phyloP scores from a whole-genome alignment of 2,113 vertebrate genomes.

The Colaptes auratus region DNA sequence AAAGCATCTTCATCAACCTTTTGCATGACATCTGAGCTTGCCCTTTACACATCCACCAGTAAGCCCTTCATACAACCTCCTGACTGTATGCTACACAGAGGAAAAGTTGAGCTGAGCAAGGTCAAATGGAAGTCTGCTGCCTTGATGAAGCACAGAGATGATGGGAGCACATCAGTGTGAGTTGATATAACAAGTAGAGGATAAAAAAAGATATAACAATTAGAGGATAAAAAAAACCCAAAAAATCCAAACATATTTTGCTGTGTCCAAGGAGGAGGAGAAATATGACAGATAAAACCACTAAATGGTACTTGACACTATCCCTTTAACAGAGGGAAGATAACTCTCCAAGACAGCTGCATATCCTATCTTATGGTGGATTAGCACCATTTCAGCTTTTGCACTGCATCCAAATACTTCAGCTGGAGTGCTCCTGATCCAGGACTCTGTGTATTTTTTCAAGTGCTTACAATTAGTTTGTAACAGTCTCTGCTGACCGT shows the following conservation, averaged over 20 bases:
- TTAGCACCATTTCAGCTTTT: neutral
- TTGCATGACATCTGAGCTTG: constrained; percentile 9
- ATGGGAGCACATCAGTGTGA: neutral
- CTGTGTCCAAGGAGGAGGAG: neutral
- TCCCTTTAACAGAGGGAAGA: neutral
- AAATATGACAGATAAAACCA: neutral
- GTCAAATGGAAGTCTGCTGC: neutral
- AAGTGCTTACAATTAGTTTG: constrained; percentile 31
- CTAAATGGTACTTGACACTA: neutral
- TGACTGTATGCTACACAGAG: neutral
- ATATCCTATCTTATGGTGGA: neutral
- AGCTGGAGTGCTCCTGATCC: neutral
- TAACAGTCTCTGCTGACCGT: neutral
- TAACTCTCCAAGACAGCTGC: neutral
- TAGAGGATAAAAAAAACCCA: neutral
- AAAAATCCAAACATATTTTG: neutral
- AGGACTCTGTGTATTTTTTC: constrained; percentile 12
- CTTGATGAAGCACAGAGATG: neutral
- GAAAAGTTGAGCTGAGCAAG: neutral
- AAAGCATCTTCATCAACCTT: neutral
- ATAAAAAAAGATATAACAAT: neutral
- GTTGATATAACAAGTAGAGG: neutral
- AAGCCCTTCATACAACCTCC: neutral
- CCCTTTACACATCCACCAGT: neutral
- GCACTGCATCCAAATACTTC: neutral